Evolutionary conservation across 2,888 invertebrate species (phyloP).

Genomic region (Coleophora deauratella): DNA sequence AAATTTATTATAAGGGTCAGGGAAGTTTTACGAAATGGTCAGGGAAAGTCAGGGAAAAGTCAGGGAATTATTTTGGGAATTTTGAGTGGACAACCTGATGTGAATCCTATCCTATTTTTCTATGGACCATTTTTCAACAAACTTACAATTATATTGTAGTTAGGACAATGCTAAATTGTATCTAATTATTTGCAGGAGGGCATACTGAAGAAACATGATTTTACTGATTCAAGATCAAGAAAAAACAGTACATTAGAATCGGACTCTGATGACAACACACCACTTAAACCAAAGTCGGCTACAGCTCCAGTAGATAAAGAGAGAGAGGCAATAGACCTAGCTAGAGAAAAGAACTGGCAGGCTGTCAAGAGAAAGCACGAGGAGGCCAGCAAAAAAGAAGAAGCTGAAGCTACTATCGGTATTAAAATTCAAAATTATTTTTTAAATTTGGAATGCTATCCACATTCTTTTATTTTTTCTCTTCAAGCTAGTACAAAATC

Average conservation of each 20-base stretch:
- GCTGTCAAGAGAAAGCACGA: conserved; percentile 71
- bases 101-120: too few relatives aligned
- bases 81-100: too few relatives aligned
- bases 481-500: too few relatives aligned
- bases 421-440: conserved; percentile 7
- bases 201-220: conserved; percentile 61
- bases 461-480: too few relatives aligned
- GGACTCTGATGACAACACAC: conserved; percentile 65
- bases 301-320: conserved; percentile 59
- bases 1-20: too few relatives aligned
- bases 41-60: too few relatives aligned
- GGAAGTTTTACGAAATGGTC: too few relatives aligned
- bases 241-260: conserved; percentile 63
- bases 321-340: conserved; percentile 68
- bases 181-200: conserved; percentile 49
- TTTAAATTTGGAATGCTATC: too few relatives aligned
- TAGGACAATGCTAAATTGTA: neutral
- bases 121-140: too few relatives aligned
- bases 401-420: conserved; percentile 66
- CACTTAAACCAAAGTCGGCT: conserved; percentile 54
- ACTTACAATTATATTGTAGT: too few relatives aligned
- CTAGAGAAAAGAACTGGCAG: conserved; percentile 71
- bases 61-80: too few relatives aligned
- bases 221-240: conserved; percentile 43
- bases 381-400: conserved; percentile 67